phyloP scores from a whole-genome alignment of 2,888 invertebrate species.

The Cephus sareptanus region DNA sequence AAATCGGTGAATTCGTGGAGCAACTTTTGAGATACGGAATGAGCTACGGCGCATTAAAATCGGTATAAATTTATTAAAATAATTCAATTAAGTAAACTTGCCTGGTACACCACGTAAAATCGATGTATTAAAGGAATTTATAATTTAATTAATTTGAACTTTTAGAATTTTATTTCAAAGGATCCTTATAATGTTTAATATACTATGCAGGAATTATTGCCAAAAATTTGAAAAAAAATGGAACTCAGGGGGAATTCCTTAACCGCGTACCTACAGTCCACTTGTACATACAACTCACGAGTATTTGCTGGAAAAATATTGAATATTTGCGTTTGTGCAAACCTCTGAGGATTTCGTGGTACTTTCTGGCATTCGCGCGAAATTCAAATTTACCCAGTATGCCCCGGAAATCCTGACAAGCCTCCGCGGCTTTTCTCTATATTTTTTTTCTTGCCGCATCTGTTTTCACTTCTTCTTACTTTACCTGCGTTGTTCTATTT shows the following conservation, averaged over 20 bases:
- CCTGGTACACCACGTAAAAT: background rate
- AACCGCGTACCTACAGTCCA: background rate
- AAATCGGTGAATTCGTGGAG: too few relatives aligned
- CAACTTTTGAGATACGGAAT: too few relatives aligned
- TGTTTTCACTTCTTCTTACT: background rate
- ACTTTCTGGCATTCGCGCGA: conserved; percentile 22
- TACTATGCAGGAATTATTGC: background rate
- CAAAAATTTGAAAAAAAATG: background rate
- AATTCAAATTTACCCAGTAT: conserved; percentile 44
- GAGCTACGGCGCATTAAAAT: too few relatives aligned
- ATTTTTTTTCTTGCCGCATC: background rate
- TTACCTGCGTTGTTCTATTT: background rate
- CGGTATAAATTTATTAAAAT: too few relatives aligned
- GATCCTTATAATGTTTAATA: background rate
- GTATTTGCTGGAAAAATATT: conserved; percentile 50
- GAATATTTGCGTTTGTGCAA: conserved; percentile 44
- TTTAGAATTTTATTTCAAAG: background rate
- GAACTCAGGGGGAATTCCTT: background rate
- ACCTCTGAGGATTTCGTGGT: background rate
- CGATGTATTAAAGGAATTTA: background rate
- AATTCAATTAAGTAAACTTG: background rate
- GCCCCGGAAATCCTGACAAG: conserved; percentile 34
- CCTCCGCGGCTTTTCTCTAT: background rate
- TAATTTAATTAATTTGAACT: background rate
- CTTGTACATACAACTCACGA: background rate